Conservation (phyloP, 2,888 invertebrate genomes). For the Itoplectis maculator region DNA sequence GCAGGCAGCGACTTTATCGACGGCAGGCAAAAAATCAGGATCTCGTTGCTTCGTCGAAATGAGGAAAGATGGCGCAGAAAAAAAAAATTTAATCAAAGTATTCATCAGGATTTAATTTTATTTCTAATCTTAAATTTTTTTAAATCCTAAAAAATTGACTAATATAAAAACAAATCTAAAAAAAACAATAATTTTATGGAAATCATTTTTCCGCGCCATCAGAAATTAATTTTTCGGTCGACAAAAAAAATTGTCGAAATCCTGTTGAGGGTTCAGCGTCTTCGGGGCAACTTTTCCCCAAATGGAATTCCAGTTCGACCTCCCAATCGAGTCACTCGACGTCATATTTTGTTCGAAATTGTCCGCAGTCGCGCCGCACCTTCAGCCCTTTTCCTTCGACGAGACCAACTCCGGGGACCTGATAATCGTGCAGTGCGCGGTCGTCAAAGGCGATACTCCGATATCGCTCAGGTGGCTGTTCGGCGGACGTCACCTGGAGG, state of each 20-base stretch:
- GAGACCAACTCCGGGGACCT: constrained; percentile 86
- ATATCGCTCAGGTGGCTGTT: constrained; percentile 82
- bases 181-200: too few relatives aligned
- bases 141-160: too few relatives aligned
- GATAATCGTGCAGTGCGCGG: constrained; percentile 87
- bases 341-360: constrained; percentile 36
- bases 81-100: too few relatives aligned
- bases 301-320: background rate
- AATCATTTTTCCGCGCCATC: background rate
- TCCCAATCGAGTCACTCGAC: background rate
- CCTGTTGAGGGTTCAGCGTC: background rate
- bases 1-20: background rate
- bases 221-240: background rate
- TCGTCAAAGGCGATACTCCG: constrained; percentile 87
- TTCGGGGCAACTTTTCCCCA: background rate
- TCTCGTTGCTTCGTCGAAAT: background rate
- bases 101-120: too few relatives aligned
- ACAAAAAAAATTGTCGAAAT: background rate
- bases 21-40: background rate
- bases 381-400: constrained; percentile 85
- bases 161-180: too few relatives aligned
- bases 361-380: constrained; percentile 84
- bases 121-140: too few relatives aligned
- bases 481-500: constrained; percentile 82
- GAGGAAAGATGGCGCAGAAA: background rate